phyloP scores from a whole-genome alignment of 1,140 invertebrate genomes.

The Dreissena polymorpha region DNA sequence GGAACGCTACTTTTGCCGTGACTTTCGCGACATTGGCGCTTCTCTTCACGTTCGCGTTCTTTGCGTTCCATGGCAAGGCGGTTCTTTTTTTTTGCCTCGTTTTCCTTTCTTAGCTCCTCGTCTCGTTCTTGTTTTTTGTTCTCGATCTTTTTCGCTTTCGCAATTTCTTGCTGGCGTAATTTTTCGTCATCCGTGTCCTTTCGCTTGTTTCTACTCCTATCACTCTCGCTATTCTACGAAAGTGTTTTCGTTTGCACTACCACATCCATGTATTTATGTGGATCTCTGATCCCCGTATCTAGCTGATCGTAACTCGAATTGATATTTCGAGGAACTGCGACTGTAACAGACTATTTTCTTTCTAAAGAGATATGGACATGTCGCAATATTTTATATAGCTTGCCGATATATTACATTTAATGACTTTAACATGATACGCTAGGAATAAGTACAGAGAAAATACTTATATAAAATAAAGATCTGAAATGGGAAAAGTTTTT shows the following conservation, averaged over 20 bases:
- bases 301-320: not conserved
- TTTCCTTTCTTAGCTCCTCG: constrained; percentile 19
- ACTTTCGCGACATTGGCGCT: not conserved
- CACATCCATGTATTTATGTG: not conserved
- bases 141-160: constrained; percentile 28
- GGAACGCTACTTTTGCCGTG: not conserved
- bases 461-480: no score
- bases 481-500: no score
- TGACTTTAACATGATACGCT: no score
- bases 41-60: constrained; percentile 10
- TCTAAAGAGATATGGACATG: not conserved
- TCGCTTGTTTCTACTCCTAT: constrained; percentile 17
- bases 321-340: not conserved
- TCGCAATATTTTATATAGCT: no score
- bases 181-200: constrained; percentile 18
- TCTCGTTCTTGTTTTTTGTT: constrained; percentile 13
- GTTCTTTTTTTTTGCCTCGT: constrained; percentile 31
- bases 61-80: constrained; percentile 12
- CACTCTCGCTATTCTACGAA: constrained; percentile 16
- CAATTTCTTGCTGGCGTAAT: constrained; percentile 13
- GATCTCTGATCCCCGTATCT: not conserved
- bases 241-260: not conserved
- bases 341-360: not conserved
- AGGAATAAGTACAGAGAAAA: no score
- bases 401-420: no score